These are phyloP conservation scores for Alsophila aescularia DNA, from an alignment of 2,888 invertebrate species.

Conservation along the genomic window DNA sequence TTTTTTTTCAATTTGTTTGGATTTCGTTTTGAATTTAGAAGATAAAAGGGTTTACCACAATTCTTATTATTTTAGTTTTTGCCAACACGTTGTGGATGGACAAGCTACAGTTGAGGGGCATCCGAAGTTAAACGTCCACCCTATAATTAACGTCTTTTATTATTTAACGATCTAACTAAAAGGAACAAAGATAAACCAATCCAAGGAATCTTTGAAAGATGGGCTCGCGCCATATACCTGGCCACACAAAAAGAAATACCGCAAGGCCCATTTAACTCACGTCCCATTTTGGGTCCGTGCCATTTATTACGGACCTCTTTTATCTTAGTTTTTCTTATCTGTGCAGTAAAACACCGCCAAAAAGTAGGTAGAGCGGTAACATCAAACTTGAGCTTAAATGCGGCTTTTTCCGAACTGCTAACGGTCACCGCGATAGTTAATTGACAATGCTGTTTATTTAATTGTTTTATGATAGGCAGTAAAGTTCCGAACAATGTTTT, in stretches of 20 bases:
- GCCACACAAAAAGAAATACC: slow-evolving; percentile 50
- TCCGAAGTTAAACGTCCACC: too few species aligned
- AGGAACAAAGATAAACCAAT: slow-evolving; percentile 41
- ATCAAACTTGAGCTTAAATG: slow-evolving; percentile 30
- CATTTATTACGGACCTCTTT: slow-evolving; percentile 69
- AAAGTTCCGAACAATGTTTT: slow-evolving; percentile 25
- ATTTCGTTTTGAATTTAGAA: too few species aligned
- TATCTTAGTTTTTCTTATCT: slow-evolving; percentile 54
- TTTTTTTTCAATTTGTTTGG: too few species aligned
- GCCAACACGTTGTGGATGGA: too few species aligned
- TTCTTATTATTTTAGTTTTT: too few species aligned
- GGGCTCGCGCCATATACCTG: slow-evolving; percentile 52
- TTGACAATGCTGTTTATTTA: slow-evolving; percentile 18
- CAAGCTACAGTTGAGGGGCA: too few species aligned
- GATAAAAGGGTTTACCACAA: too few species aligned
- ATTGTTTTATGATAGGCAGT: slow-evolving; percentile 39
- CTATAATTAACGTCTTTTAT: slow-evolving; percentile 46
- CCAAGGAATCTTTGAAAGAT: slow-evolving; percentile 37
- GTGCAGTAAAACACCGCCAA: slow-evolving; percentile 54
- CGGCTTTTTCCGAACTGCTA: slow-evolving; percentile 4
- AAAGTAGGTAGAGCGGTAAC: slow-evolving; percentile 39
- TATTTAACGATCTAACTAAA: slow-evolving; percentile 41
- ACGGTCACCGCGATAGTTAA: slow-evolving; percentile 23
- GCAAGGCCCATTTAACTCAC: slow-evolving; percentile 56
- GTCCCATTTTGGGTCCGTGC: slow-evolving; percentile 60